These are phyloP conservation scores for Philaethria dido DNA, from an alignment of 2,888 invertebrate species.

Conservation along the genomic window DNA sequence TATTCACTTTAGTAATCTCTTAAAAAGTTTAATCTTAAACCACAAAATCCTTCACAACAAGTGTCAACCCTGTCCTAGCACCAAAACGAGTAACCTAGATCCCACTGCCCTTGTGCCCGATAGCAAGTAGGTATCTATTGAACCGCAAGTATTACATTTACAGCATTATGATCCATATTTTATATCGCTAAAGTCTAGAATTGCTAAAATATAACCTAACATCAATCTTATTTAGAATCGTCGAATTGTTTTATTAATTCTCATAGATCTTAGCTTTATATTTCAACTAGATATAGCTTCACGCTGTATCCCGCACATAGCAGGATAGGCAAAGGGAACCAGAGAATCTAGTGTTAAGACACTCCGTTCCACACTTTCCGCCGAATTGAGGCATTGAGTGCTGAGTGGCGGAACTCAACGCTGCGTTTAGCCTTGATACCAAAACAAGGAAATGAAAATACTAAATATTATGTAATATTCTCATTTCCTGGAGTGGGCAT, in stretches of 20 bases:
- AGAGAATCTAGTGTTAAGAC: no score
- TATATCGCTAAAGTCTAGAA: background rate
- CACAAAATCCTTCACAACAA: no score
- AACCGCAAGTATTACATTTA: slow-evolving; percentile 22
- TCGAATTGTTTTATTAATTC: slow-evolving; percentile 6
- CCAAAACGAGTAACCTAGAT: slow-evolving; percentile 51
- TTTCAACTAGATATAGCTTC: background rate
- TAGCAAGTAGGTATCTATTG: slow-evolving; percentile 39
- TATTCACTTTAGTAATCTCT: no score
- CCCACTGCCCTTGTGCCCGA: slow-evolving; percentile 51
- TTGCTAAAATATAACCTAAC: slow-evolving; percentile 15
- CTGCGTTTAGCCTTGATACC: no score
- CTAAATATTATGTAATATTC: no score
- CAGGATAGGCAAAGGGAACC: no score
- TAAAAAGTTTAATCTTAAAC: background rate
- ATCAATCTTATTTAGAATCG: slow-evolving; percentile 21
- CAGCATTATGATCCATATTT: slow-evolving; percentile 20
- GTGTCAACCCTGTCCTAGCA: slow-evolving; percentile 38
- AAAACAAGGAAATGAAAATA: no score
- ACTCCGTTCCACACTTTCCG: no score
- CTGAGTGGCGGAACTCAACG: no score
- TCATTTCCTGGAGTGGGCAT: no score
- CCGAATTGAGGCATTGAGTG: no score
- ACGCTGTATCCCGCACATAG: no score
- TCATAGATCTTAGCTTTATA: background rate